Conservation (phyloP, 2,888 invertebrate genomes). For the Sinotaia quadrata region DNA sequence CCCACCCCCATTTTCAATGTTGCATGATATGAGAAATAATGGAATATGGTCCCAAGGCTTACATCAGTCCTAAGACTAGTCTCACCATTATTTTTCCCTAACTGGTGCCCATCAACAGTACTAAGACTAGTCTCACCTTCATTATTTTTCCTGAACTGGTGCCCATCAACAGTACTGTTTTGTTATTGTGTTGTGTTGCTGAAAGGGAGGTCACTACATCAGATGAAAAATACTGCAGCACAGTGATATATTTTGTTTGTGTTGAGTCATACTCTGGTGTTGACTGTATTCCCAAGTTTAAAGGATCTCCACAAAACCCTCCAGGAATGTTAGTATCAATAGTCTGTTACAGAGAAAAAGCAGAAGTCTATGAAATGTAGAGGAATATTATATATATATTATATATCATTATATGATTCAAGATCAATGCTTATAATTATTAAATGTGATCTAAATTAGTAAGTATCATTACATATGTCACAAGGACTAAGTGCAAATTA, state of each 20-base stretch:
- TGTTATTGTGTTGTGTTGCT: neutral
- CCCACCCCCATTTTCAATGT: too few relatives aligned
- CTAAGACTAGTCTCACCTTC: slow-evolving; percentile 15
- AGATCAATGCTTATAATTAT: too few relatives aligned
- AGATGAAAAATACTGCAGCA: neutral
- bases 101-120: slow-evolving; percentile 13
- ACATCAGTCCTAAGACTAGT: neutral
- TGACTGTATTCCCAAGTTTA: slow-evolving; percentile 17
- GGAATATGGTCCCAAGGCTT: too few relatives aligned
- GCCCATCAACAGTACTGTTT: slow-evolving; percentile 13
- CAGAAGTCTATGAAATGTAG: too few relatives aligned
- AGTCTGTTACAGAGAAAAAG: too few relatives aligned
- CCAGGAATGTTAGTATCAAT: neutral
- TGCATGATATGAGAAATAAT: too few relatives aligned
- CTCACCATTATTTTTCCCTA: neutral
- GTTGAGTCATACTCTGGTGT: neutral
- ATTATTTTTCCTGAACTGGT: slow-evolving; percentile 7
- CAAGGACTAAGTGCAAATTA: too few relatives aligned
- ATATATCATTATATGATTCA: too few relatives aligned
- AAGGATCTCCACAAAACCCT: neutral
- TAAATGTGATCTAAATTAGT: too few relatives aligned
- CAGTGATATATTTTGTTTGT: neutral
- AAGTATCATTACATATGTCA: too few relatives aligned
- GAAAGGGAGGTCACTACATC: slow-evolving; percentile 11
- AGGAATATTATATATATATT: too few relatives aligned